A percentile compares a stretch with the other conserved stretches of the same genome.
Conservation (phyloP, 1,140 invertebrate genomes). For the Ephestia elutella region DNA sequence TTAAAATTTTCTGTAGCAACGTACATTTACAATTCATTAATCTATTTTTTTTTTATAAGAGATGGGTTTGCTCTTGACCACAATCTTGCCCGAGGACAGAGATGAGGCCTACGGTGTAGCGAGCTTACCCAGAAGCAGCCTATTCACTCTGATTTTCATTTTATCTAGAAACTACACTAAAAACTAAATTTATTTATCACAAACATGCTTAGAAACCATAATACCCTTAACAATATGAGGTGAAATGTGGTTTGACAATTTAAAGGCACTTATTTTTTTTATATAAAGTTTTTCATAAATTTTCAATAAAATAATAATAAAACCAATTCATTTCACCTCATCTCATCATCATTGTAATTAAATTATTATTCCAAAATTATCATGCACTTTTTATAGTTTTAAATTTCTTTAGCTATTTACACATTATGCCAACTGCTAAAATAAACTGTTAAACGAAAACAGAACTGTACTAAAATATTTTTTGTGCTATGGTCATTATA, state of each 20-base stretch:
- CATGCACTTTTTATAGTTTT: conserved; percentile 1
- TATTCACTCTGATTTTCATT: too few relatives aligned
- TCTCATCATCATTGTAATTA: background rate
- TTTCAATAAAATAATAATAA: background rate
- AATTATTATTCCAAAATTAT: background rate
- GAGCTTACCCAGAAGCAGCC: too few relatives aligned
- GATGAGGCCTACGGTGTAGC: too few relatives aligned
- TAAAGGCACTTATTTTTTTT: background rate
- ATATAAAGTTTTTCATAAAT: background rate
- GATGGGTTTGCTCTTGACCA: too few relatives aligned
- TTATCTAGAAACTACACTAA: background rate
- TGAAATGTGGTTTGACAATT: background rate
- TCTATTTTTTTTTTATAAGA: too few relatives aligned
- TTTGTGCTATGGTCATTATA: conserved; percentile 15
- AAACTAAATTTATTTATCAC: background rate
- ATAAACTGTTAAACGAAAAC: background rate
- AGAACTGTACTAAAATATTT: background rate
- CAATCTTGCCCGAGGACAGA: too few relatives aligned
- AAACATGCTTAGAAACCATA: conserved; percentile 1
- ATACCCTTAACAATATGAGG: background rate
- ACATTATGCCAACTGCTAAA: background rate
- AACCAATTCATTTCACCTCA: background rate
- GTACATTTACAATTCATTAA: background rate
- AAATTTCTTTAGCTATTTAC: background rate
- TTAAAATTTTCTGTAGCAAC: background rate